phyloP scores from a whole-genome alignment of 2,797 vertebrate genomes.

The Pseudocheirus occidentalis region DNA sequence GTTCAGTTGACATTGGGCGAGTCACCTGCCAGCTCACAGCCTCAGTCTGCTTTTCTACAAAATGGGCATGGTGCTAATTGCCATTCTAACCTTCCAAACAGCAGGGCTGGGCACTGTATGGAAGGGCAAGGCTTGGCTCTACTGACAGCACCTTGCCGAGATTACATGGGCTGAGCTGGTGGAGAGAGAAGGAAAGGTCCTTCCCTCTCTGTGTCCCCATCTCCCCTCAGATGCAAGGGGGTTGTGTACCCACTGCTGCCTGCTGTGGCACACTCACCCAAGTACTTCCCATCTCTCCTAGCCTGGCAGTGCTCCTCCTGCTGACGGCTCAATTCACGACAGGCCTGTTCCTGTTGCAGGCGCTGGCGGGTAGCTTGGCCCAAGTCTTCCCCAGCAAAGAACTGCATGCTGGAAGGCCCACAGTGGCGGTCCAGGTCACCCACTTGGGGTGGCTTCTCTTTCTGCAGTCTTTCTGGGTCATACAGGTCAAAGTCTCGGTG shows the following conservation, averaged over 20 bases:
- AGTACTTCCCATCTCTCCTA: conserved; percentile 71
- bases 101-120: background rate
- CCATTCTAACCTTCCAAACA: background rate
- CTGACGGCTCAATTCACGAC: conserved; percentile 84
- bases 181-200: background rate
- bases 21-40: background rate
- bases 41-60: background rate
- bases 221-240: too few relatives aligned
- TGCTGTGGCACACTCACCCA: conserved; percentile 79
- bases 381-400: conserved; percentile 86
- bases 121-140: too few relatives aligned
- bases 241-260: background rate
- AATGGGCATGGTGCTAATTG: background rate
- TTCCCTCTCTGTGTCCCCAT: background rate
- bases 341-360: conserved; percentile 86
- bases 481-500: conserved; percentile 83
- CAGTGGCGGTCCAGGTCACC: conserved; percentile 30
- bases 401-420: conserved; percentile 81
- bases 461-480: conserved; percentile 77
- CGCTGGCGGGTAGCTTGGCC: conserved; percentile 55
- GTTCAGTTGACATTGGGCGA: background rate
- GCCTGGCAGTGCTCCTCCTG: conserved; percentile 79
- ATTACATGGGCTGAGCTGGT: background rate
- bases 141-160: too few relatives aligned
- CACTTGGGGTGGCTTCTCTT: conserved; percentile 50